Evolutionary conservation across 2,797 vertebrate genomes (phyloP).

Genomic region (Craterocephalus amniculus): DNA sequence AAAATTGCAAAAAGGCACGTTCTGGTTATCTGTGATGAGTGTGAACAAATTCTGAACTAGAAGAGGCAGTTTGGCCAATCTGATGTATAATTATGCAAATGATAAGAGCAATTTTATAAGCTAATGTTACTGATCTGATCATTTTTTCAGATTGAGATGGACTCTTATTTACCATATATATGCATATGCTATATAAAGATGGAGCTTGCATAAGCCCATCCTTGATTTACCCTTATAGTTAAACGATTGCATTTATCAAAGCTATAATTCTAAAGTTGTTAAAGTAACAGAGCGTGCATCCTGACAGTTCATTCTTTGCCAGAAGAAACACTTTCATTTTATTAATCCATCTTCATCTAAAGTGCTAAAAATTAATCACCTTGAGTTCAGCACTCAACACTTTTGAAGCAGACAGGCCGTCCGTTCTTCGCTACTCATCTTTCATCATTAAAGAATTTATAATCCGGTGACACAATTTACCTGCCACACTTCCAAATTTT

Average conservation of each 20-base stretch:
- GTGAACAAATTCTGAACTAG: background rate
- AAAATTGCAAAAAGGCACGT: too few relatives aligned
- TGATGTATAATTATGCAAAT: background rate
- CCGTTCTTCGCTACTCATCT: slow-evolving; percentile 13
- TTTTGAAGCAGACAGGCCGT: background rate
- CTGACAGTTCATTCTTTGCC: background rate
- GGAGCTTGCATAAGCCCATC: background rate
- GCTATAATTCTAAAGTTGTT: background rate
- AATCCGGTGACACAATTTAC: background rate
- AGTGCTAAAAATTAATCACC: background rate
- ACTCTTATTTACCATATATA: too few relatives aligned
- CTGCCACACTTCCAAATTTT: background rate
- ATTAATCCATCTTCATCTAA: slow-evolving; percentile 12
- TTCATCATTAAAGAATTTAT: background rate
- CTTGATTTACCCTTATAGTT: background rate
- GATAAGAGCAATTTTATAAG: background rate
- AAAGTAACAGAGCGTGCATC: background rate
- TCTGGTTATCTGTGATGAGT: too few relatives aligned
- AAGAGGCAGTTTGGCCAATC: background rate
- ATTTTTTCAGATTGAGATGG: too few relatives aligned
- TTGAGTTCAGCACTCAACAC: background rate
- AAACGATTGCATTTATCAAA: background rate
- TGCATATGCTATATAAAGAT: too few relatives aligned
- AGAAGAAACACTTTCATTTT: background rate
- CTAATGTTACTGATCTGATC: too few relatives aligned